phyloP scores from a whole-genome alignment of 2,888 invertebrate species.

The Zootermopsis nevadensis region DNA sequence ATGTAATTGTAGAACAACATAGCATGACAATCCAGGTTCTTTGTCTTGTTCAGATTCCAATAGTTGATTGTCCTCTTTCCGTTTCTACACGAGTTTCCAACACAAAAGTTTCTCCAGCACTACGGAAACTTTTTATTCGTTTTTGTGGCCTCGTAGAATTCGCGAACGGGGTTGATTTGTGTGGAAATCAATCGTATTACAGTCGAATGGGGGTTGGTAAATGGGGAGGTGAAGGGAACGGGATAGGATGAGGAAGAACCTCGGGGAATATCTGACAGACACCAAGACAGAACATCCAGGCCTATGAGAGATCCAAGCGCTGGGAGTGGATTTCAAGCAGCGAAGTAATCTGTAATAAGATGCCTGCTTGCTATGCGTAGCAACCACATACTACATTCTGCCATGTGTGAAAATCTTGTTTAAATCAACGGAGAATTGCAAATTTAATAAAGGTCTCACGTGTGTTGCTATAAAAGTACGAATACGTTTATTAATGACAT shows the following conservation, averaged over 20 bases:
- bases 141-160: background rate
- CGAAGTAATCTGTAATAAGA: background rate
- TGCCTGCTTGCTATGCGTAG: background rate
- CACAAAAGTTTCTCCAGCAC: background rate
- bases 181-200: constrained; percentile 33
- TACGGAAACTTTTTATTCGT: constrained; percentile 4
- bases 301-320: background rate
- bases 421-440: no score
- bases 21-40: background rate
- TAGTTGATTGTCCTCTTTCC: background rate
- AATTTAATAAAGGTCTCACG: no score
- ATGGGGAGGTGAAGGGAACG: background rate
- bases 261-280: constrained; percentile 3
- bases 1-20: background rate
- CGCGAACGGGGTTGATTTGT: constrained; percentile 29
- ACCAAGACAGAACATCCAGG: background rate
- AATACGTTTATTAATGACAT: no score
- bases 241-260: background rate
- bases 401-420: no score
- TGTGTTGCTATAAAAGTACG: no score
- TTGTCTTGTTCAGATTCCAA: background rate
- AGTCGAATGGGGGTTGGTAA: background rate
- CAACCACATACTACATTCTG: no score
- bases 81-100: background rate
- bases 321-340: background rate